Evolutionary conservation across 2,113 vertebrate species (phyloP), one percentile per base, ranked within the genome.

Genomic region (Solea solea): DNA sequence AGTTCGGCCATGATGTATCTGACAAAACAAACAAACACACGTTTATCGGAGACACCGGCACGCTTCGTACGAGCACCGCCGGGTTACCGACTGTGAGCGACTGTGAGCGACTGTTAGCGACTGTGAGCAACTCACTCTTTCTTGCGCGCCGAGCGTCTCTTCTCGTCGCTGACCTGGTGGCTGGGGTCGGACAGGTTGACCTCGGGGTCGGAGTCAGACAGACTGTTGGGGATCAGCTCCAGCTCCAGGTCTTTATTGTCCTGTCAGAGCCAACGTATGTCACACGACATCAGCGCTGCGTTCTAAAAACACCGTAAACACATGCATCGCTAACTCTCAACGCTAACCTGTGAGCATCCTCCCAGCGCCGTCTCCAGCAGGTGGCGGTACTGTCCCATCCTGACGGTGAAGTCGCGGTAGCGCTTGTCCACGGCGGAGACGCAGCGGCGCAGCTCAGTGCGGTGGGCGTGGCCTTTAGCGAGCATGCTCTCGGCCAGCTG

Each of bases 1-100:
- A 99, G 94, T 79, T 99, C 98, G 8, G 98, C 97, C 98, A 99
- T 99, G 84, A 99, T 99, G 90, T 98, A 99, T 88, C 98, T 99
- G 86, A 81, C 57, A 16, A 57, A 10, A 66, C 40, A 68, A 2
- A 28, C 41, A 48, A 44, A 76, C 42, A 50, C 5, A 71, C 44
- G 13, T 46, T 46, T 11, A 9, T 44, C 7, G 7, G 7, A 44
- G 2, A 44, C 42, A 44, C 7, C 21, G 21, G 21, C 21, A 21
- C 1, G 21, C 21, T 21, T 21, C 21, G 21, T 21, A 21, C 21
- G 21, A 21, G 21, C 21, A 21, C 21, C 21, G 21, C 21, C 1
- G 21, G 21, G 21, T 21, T 21, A 21, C 1, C 21, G 21, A 21
- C 21, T 21, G 21, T 21, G 1, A 21, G 21, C 21, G 21, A 21